These are phyloP conservation scores for Whitmania pigra DNA, from an alignment of 1,140 invertebrate species.

Conservation along the genomic window DNA sequence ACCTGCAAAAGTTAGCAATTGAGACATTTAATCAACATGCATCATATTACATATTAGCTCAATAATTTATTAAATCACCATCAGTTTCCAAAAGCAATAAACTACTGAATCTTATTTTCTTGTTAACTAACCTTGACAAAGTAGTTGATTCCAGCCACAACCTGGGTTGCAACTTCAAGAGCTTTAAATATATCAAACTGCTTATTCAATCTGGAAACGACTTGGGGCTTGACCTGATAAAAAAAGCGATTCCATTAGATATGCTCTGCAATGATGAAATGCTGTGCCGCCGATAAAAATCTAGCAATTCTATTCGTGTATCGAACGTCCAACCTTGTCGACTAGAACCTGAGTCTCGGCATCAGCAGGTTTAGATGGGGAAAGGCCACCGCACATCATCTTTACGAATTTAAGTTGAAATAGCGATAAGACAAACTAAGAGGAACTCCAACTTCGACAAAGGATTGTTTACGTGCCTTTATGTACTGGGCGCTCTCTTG, in stretches of 20 bases:
- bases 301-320: not conserved
- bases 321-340: not conserved
- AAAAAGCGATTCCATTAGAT: not conserved
- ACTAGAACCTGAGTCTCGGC: conserved; percentile 3
- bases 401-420: conserved; percentile 6
- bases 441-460: too few relatives aligned
- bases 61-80: too few relatives aligned
- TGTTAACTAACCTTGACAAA: too few relatives aligned
- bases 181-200: conserved; percentile 9
- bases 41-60: too few relatives aligned
- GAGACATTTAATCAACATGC: too few relatives aligned
- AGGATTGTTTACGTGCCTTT: too few relatives aligned
- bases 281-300: too few relatives aligned
- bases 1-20: not conserved
- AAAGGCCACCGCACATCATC: conserved; percentile 8
- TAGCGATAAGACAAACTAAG: too few relatives aligned
- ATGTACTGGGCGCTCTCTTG: too few relatives aligned
- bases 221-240: not conserved
- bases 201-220: conserved; percentile 6
- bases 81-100: too few relatives aligned
- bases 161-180: not conserved
- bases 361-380: not conserved
- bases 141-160: conserved; percentile 16
- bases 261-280: too few relatives aligned
- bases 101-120: too few relatives aligned